Conservation (phyloP, 2,113 vertebrate species). For the Centropus bengalensis region DNA sequence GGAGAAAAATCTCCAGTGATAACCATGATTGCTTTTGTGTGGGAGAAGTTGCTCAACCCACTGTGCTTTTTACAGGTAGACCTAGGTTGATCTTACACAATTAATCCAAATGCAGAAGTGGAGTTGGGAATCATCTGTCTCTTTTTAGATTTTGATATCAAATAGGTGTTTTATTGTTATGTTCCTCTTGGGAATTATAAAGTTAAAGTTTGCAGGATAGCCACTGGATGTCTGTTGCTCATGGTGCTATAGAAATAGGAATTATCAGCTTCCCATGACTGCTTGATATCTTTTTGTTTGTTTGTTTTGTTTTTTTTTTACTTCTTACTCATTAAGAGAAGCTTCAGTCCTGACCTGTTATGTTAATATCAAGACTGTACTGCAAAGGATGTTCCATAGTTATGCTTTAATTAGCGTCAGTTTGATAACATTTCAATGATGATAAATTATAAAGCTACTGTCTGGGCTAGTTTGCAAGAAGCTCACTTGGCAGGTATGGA, state of each 20-base stretch:
- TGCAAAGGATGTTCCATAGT: not conserved
- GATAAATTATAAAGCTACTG: not conserved
- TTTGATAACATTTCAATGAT: not conserved
- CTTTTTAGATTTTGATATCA: not conserved
- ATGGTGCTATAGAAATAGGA: not conserved
- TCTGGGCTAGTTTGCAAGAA: not conserved
- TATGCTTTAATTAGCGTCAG: not conserved
- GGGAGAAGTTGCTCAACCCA: not conserved
- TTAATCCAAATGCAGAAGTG: not conserved
- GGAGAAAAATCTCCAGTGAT: not conserved
- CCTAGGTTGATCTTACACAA: not conserved
- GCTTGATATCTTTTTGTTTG: not conserved
- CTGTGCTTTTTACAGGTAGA: not conserved
- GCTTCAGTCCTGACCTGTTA: not conserved
- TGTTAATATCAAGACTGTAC: not conserved
- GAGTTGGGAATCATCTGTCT: not conserved
- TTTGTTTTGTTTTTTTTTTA: not conserved
- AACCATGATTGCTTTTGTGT: not conserved
- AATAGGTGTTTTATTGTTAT: not conserved
- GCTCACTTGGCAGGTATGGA: constrained; percentile 3
- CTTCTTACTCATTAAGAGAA: not conserved
- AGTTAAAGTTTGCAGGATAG: not conserved
- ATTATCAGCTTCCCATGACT: not conserved
- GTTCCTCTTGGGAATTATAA: not conserved
- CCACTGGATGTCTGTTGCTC: not conserved